Percentiles rank a stretch among this genome's conserved stretches.
Evolutionary conservation across 2,888 invertebrate species (phyloP).

Genomic region (Drosophila putrida): DNA sequence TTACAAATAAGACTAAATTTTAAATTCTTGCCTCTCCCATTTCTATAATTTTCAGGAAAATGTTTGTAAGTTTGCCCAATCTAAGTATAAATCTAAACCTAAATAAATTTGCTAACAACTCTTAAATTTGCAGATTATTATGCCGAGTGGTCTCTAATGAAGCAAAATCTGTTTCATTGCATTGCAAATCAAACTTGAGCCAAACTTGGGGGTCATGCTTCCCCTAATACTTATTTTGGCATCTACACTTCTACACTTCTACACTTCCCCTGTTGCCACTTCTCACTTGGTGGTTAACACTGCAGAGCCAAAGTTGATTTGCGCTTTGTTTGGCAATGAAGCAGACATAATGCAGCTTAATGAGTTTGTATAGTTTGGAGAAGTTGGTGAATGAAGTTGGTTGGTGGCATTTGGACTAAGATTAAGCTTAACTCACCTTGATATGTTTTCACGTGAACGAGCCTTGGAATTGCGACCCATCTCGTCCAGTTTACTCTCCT

Average conservation of each 20-base stretch:
- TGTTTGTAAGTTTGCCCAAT: too few relatives aligned
- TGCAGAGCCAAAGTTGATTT: conserved; percentile 20
- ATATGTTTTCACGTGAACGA: conserved; percentile 85
- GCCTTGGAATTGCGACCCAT: conserved; percentile 86
- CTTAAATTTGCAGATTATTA: not conserved
- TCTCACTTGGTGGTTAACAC: not conserved
- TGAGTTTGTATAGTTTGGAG: conserved; percentile 19
- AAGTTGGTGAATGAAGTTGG: not conserved
- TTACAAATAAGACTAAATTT: too few relatives aligned
- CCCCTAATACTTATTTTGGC: not conserved
- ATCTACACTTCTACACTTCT: not conserved
- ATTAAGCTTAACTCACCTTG: conserved; percentile 63
- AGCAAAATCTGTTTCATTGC: not conserved
- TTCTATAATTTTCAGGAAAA: too few relatives aligned
- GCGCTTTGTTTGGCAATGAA: conserved; percentile 20
- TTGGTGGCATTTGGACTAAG: not conserved
- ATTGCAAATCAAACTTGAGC: not conserved
- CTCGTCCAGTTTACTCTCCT: conserved; percentile 92
- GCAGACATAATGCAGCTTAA: conserved; percentile 36
- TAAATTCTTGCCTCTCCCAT: too few relatives aligned
- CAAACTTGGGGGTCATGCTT: not conserved
- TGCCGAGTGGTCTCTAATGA: not conserved
- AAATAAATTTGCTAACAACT: not conserved
- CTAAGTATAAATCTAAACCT: too few relatives aligned
- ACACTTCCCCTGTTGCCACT: not conserved